Conservation (phyloP, 30 jellyfish, hydroid and myxozoan genomes). For the Cassiopea andromeda region DNA sequence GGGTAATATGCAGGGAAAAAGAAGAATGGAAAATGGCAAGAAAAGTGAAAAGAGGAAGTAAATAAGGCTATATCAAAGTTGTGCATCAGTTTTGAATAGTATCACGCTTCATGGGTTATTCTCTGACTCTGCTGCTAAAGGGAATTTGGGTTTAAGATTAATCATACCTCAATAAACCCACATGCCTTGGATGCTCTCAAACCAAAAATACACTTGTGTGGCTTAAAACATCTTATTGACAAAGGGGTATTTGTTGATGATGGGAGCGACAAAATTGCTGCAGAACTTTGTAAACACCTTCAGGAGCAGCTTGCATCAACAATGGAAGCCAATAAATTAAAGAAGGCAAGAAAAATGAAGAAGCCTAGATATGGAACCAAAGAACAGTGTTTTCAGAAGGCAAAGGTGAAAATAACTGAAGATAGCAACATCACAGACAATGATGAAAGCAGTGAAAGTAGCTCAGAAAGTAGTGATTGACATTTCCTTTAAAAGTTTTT, state of each 20-base stretch:
- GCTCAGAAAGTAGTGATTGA: too few species aligned
- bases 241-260: neutral
- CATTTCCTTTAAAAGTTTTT: too few species aligned
- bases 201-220: slow-evolving; percentile 40
- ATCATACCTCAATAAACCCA: slow-evolving; percentile 21
- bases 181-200: slow-evolving; percentile 32
- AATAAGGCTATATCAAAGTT: slow-evolving; percentile 10
- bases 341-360: slow-evolving; percentile 34
- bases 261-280: slow-evolving; percentile 14
- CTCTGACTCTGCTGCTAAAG: slow-evolving; percentile 2
- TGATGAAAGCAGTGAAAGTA: neutral
- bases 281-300: slow-evolving; percentile 16
- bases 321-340: slow-evolving; percentile 21
- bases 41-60: slow-evolving; percentile 24
- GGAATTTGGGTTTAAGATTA: slow-evolving; percentile 2
- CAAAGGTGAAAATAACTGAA: too few species aligned
- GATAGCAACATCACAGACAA: neutral
- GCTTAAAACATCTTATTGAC: slow-evolving; percentile 11
- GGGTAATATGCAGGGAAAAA: slow-evolving; percentile 27
- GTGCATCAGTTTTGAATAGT: slow-evolving; percentile 5
- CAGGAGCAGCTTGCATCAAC: slow-evolving; percentile 38
- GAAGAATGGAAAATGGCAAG: slow-evolving; percentile 33
- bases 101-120: neutral
- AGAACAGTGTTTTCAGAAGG: too few species aligned
- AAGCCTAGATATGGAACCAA: slow-evolving; percentile 15